Base-by-base conservation (phyloP, 1,140 invertebrate species). In the Acyrthosiphon pisum region DNA sequence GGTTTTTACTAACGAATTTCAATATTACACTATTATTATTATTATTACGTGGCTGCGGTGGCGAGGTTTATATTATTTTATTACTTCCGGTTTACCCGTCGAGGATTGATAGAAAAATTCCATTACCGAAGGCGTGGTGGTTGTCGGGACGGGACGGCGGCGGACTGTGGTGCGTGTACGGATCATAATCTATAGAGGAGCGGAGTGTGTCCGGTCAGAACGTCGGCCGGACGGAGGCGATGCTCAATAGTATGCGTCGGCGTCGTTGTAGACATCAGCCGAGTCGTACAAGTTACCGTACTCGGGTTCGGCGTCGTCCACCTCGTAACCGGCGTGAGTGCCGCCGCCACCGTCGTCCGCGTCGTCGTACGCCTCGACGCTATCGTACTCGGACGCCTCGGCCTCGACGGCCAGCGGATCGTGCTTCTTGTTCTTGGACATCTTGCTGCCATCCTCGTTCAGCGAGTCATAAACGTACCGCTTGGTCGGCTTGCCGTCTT, bases 371-470 rank as follows among this genome's bases (percentile, higher is more conserved):
- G 86, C 89, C 93, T 94, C 94, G 83, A 94, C 89, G 94, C 94
- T 94, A 90, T 95, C 93, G 60, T 93, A 94, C 93, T 94, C 94
- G 90, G 94, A 94, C 60, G 93, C 53, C 83, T 93, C 88, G 53
- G 86, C 90, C 91, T 94, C 90, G 37, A 68, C 89, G 37, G 89
- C 37, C 89, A 30, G 37, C 26, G 53, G 89, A 18, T 68, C 50
- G 87, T 92, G n/a, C 89, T 84, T 87, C 93, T 89, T 86, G 87
- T 92, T 37, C 90, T 84, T 87, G 90, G 86, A 68, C 68, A 84
- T 76, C 94, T 92, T 87, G 92, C 90, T 91, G 90, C 89, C 93
- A 44, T 7, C 44, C 18, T 44, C 6, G 11, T 76, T 76, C 11
- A 76, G 68, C 37, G 81, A 87, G 23, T 92, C 94, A 81, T 76